Evolutionary conservation across 30 jellyfish, hydroid and myxozoan species (phyloP).

Genomic region (Hydra vulgaris): DNA sequence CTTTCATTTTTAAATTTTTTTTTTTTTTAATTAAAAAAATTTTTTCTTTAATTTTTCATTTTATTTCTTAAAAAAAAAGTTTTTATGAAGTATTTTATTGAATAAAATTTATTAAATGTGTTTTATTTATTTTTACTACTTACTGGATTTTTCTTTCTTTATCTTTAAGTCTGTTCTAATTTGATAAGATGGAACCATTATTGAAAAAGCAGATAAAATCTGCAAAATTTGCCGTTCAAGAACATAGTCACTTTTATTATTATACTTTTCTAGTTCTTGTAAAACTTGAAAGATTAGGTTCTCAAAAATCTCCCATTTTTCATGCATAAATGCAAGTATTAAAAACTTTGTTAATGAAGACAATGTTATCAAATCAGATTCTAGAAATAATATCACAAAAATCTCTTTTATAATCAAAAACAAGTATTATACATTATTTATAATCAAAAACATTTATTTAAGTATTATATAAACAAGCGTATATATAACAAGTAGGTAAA

Average conservation of each 20-base stretch:
- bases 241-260: conserved; percentile 1
- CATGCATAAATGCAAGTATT: conserved; percentile 60
- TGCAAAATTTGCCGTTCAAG: conserved; percentile 39
- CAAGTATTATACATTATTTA: too few relatives aligned
- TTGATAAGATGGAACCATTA: conserved; percentile 25
- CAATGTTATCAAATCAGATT: conserved; percentile 21
- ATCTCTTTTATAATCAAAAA: too few relatives aligned
- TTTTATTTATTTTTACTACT: background rate
- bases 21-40: too few relatives aligned
- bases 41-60: too few relatives aligned
- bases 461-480: too few relatives aligned
- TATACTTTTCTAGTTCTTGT: conserved; percentile 4
- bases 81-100: too few relatives aligned
- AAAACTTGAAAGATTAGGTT: conserved; percentile 38
- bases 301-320: conserved; percentile 71
- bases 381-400: conserved; percentile 7
- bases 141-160: conserved; percentile 27
- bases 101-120: too few relatives aligned
- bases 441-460: too few relatives aligned
- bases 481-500: too few relatives aligned
- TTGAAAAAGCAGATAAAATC: conserved; percentile 43
- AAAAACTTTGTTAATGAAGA: conserved; percentile 39
- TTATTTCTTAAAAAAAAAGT: too few relatives aligned
- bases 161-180: conserved; percentile 32
- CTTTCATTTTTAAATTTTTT: too few relatives aligned